Percentiles rank a stretch among this genome's conserved stretches.
These are phyloP conservation scores for Fregata magnificens DNA, from an alignment of 2,113 vertebrate species.

Conservation along the genomic window DNA sequence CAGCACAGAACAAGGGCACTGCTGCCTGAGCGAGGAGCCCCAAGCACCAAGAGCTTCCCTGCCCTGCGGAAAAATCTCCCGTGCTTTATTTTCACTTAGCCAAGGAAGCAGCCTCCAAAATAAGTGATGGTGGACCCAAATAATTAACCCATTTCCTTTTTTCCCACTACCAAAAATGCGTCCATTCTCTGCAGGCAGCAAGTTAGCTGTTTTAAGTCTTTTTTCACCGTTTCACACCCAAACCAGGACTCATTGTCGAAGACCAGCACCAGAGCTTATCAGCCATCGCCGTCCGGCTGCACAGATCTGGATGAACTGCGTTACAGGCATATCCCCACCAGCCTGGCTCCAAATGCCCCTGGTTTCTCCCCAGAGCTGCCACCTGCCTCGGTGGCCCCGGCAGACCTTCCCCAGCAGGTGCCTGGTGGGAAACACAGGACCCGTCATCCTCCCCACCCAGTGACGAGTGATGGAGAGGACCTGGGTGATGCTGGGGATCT, in stretches of 20 bases:
- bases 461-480: not conserved
- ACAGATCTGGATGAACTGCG: not conserved
- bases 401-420: not conserved
- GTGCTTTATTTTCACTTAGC: not conserved
- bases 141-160: not conserved
- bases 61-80: not conserved
- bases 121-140: not conserved
- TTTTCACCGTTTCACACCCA: not conserved
- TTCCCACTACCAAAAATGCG: not conserved
- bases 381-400: not conserved
- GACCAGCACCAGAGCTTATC: not conserved
- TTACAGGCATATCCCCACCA: not conserved
- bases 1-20: not conserved
- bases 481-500: not conserved
- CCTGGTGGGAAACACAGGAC: not conserved
- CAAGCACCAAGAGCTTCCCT: not conserved
- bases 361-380: not conserved
- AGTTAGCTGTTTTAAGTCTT: not conserved
- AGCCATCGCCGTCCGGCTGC: accelerated
- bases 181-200: slow-evolving; percentile 18
- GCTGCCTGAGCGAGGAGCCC: not conserved
- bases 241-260: not conserved
- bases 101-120: not conserved
- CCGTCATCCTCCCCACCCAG: not conserved
- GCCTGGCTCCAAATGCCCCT: not conserved